phyloP scores from a whole-genome alignment of 1,140 invertebrate genomes.

The Cotesia vestalis region DNA sequence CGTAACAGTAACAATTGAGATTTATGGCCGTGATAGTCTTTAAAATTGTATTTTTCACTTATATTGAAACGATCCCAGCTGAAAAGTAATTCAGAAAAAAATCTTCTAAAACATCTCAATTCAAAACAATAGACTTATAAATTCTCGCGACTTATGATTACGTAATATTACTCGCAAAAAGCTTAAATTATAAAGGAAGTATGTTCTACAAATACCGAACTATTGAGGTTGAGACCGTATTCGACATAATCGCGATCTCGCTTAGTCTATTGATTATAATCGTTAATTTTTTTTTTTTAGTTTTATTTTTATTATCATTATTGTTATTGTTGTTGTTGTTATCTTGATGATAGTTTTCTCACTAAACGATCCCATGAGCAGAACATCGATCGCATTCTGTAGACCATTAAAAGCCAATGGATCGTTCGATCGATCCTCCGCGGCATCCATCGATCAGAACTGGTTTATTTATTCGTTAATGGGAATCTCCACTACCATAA shows the following conservation, averaged over 20 bases:
- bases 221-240: constrained; percentile 30
- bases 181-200: constrained; percentile 9
- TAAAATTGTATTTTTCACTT: constrained; percentile 6
- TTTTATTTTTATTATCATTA: constrained; percentile 7
- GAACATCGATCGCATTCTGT: constrained; percentile 24
- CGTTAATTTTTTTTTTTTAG: no score
- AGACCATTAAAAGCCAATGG: constrained; percentile 21
- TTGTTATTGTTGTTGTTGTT: neutral
- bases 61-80: neutral
- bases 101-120: no score
- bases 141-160: neutral
- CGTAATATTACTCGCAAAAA: constrained; percentile 7
- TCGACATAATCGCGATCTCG: constrained; percentile 11
- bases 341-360: no score
- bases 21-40: constrained; percentile 11
- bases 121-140: no score
- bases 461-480: constrained; percentile 50
- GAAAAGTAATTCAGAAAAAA: no score
- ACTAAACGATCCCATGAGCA: constrained; percentile 20
- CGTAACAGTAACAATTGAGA: constrained; percentile 25
- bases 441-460: constrained; percentile 29
- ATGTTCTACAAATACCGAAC: constrained; percentile 4
- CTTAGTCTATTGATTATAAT: neutral
- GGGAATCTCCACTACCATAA: constrained; percentile 36
- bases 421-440: constrained; percentile 29